phyloP scores from a whole-genome alignment of 2,888 invertebrate genomes.

The Meloe dianella region DNA sequence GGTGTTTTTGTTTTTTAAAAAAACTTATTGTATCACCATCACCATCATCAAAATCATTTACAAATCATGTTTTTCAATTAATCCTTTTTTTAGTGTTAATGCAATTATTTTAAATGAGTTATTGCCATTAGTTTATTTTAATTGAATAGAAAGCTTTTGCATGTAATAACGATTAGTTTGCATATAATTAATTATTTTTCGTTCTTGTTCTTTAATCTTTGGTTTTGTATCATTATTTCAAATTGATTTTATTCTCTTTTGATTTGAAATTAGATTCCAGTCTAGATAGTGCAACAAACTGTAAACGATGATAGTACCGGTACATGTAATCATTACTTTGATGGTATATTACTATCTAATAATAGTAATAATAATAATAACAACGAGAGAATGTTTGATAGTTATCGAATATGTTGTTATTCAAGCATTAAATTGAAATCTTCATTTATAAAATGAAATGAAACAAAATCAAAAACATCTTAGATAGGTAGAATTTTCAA shows the following conservation, averaged over 20 bases:
- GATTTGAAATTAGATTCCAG: not conserved
- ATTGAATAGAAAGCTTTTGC: slow-evolving; percentile 9
- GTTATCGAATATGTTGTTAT: not conserved
- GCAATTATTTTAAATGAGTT: not conserved
- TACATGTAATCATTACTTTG: not conserved
- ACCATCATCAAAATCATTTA: not conserved
- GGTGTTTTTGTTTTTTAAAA: not conserved
- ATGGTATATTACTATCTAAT: not conserved
- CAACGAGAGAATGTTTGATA: not conserved
- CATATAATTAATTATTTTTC: not conserved
- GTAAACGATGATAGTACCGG: slow-evolving; percentile 8
- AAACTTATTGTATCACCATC: not conserved
- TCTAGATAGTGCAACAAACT: slow-evolving; percentile 9
- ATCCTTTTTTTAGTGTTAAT: not conserved
- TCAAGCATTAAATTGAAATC: not conserved
- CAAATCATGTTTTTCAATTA: not conserved
- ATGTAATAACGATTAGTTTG: not conserved
- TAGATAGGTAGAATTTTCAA: no score
- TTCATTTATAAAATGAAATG: no score
- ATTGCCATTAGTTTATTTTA: not conserved
- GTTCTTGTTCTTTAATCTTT: not conserved
- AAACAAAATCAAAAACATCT: no score
- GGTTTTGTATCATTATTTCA: not conserved
- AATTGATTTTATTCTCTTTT: not conserved
- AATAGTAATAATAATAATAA: not conserved